Evolutionary conservation across 2,888 invertebrate species (phyloP), one percentile per base, ranked within the genome.

Genomic region (Mayetiola destructor): DNA sequence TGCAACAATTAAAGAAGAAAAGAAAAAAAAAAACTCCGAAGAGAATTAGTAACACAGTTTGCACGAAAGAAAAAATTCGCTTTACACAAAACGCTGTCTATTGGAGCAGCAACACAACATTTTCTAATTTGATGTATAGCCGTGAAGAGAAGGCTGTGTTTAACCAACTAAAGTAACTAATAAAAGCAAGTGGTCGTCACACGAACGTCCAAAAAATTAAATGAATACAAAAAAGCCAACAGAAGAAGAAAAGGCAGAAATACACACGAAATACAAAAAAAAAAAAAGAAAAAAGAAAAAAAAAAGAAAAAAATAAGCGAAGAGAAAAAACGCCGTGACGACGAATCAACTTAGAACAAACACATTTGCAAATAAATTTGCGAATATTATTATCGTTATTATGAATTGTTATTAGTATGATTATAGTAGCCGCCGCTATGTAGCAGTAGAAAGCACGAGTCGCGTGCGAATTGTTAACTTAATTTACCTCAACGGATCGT

Each of bases 161-260:
- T 27, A 48, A 48, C 48, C 27, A 48, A 48, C 48, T 48, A 48
- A 48, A 48, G 48, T 27, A 48, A 48, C 48, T 48, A 48, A 48
- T 48, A 48, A 48, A 48, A 48, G 48, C 48, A 48, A 48, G 48
- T 48, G 48, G 48, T 48, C 48, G 48, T 48, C 48, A 48, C 27
- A 48, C 48, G 48, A 48, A 48, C 27, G 48, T 48, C 48, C 48
- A 48, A 48, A 48, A 48, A 48, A 48, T 27, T 27, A 27, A 23
- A 27, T 27, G 48, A 48, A 48, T 48, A 27, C n/a, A n/a, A n/a
- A n/a, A n/a, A n/a, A n/a, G n/a, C n/a, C n/a, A n/a, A n/a, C n/a
- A n/a, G n/a, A n/a, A n/a, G n/a, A n/a, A n/a, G n/a, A n/a, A n/a
- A n/a, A n/a, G n/a, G n/a, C n/a, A n/a, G n/a, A n/a, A n/a, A n/a